These are phyloP conservation scores for Monopis laevigella DNA, from an alignment of 2,888 invertebrate genomes.

Conservation along the genomic window DNA sequence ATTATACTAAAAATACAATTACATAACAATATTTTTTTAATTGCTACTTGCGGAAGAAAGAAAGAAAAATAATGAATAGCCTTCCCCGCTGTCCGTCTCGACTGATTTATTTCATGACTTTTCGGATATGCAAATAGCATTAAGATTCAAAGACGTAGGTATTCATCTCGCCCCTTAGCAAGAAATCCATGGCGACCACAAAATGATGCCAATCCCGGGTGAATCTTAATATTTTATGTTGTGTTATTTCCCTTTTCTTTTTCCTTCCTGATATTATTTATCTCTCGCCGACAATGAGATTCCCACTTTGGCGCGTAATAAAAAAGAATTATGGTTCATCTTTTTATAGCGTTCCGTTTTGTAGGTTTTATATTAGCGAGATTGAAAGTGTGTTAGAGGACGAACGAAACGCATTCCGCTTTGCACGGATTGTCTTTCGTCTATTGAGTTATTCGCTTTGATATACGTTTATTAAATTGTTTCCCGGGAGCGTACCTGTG, in stretches of 20 bases:
- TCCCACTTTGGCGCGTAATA: constrained; percentile 65
- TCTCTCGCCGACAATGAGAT: constrained; percentile 64
- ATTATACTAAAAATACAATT: constrained; percentile 7
- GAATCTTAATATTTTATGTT: constrained; percentile 68
- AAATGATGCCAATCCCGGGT: constrained; percentile 65
- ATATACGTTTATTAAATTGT: constrained; percentile 19
- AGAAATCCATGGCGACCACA: constrained; percentile 57
- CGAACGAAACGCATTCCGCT: constrained; percentile 5
- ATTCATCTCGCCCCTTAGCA: constrained; percentile 38
- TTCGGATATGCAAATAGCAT: constrained; percentile 66
- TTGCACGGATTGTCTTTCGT: constrained; percentile 9
- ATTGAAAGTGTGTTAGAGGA: constrained; percentile 38
- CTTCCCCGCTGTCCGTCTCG: constrained; percentile 60
- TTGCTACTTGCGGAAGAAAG: constrained; percentile 46
- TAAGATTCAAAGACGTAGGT: constrained; percentile 63
- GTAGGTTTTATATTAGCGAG: constrained; percentile 50
- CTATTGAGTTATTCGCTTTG: constrained; percentile 8
- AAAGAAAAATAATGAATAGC: constrained; percentile 55
- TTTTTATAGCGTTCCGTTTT: constrained; percentile 59
- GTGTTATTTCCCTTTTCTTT: constrained; percentile 63
- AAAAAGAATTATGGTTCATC: constrained; percentile 67
- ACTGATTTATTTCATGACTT: constrained; percentile 67
- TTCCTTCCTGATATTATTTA: constrained; percentile 64
- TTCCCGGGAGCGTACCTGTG: background rate
- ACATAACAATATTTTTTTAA: constrained; percentile 48